Evolutionary conservation across 2,797 vertebrate species (phyloP).

Genomic region (Sternarchorhynchus goeldii): DNA sequence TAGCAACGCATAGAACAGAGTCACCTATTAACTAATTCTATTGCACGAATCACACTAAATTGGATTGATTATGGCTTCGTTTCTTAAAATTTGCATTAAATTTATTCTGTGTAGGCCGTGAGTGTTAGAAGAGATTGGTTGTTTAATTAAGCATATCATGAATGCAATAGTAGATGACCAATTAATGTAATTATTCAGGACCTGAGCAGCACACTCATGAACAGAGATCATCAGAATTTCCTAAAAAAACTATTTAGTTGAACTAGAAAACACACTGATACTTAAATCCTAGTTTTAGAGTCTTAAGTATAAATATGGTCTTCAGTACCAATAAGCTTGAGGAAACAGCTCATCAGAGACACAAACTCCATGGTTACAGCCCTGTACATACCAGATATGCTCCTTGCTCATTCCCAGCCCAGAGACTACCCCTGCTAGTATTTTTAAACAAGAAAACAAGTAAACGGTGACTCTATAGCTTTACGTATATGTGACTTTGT

Average conservation of each 20-base stretch:
- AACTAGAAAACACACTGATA: slow-evolving; percentile 41
- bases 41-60: slow-evolving; percentile 2
- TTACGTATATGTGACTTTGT: too few relatives aligned
- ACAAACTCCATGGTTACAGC: slow-evolving; percentile 31
- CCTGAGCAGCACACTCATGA: slow-evolving; percentile 39
- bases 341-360: slow-evolving; percentile 61
- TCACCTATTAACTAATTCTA: slow-evolving; percentile 18
- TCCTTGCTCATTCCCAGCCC: slow-evolving; percentile 66
- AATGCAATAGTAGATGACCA: slow-evolving; percentile 41
- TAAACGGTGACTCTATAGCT: slow-evolving; percentile 4
- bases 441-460: slow-evolving; percentile 65
- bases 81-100: slow-evolving; percentile 19
- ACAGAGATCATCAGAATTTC: slow-evolving; percentile 27
- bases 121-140: slow-evolving; percentile 21
- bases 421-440: slow-evolving; percentile 54
- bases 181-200: slow-evolving; percentile 42
- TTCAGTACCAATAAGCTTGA: slow-evolving; percentile 47
- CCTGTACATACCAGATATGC: slow-evolving; percentile 62
- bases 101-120: background rate
- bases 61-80: slow-evolving; percentile 19
- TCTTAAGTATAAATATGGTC: slow-evolving; percentile 25
- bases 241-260: slow-evolving; percentile 42
- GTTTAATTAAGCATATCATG: slow-evolving; percentile 31
- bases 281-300: slow-evolving; percentile 28
- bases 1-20: slow-evolving; percentile 38